Conservation (phyloP, 1,140 invertebrate genomes). For the Radopholus similis region DNA sequence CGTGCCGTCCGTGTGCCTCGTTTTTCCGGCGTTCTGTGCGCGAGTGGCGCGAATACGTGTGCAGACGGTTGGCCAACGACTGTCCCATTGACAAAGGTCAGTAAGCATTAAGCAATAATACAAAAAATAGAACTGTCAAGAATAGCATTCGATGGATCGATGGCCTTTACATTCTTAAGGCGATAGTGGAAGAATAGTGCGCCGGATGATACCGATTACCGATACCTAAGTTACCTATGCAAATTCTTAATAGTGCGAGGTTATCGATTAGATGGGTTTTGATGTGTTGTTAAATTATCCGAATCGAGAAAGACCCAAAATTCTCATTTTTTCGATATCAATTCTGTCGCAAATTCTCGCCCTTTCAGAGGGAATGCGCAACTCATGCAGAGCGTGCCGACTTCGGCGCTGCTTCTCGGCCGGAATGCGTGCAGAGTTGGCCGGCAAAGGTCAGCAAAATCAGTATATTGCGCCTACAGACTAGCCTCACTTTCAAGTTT, state of each 20-base stretch:
- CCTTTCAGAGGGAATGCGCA: slow-evolving; percentile 64
- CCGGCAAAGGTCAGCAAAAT: background rate
- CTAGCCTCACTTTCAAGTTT: too few species aligned
- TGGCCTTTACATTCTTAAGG: background rate
- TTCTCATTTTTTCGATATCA: background rate
- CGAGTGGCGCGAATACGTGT: background rate
- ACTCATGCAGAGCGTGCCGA: slow-evolving; percentile 91
- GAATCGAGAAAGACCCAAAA: background rate
- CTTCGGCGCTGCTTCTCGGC: slow-evolving; percentile 93
- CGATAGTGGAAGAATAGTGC: too few species aligned
- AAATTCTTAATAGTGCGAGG: too few species aligned
- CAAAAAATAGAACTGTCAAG: background rate
- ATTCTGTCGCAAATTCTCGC: background rate
- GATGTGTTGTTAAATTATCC: background rate
- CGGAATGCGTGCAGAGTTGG: slow-evolving; percentile 87
- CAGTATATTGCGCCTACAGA: too few species aligned
- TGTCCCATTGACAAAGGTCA: slow-evolving; percentile 20
- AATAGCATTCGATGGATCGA: background rate
- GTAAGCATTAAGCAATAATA: background rate
- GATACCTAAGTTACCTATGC: too few species aligned
- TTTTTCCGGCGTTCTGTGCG: slow-evolving; percentile 5
- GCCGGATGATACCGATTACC: too few species aligned
- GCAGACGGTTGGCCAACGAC: background rate
- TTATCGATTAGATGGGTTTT: background rate
- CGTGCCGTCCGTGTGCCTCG: slow-evolving; percentile 17